Evolutionary conservation across 1,140 invertebrate species (phyloP).

Genomic region (Eulimnadia texana): DNA sequence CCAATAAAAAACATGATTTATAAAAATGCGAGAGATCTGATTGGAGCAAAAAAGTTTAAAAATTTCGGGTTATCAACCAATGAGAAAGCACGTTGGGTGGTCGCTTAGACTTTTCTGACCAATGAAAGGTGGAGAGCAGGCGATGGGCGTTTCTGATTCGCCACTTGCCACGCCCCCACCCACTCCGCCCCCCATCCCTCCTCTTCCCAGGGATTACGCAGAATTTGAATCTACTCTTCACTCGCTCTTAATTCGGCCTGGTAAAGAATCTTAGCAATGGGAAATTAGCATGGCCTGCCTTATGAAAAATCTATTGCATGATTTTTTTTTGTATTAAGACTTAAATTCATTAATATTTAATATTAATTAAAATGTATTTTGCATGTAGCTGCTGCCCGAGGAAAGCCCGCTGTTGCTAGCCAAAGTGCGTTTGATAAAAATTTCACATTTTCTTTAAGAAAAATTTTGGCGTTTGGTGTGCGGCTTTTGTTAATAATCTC

Average conservation of each 20-base stretch:
- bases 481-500: too few species aligned
- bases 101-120: neutral
- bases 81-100: neutral
- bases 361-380: neutral
- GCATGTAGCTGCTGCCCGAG: slow-evolving; percentile 6
- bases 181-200: slow-evolving; percentile 13
- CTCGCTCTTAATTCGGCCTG: neutral
- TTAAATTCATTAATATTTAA: neutral
- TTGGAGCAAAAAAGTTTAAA: too few species aligned
- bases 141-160: neutral
- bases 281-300: too few species aligned
- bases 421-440: neutral
- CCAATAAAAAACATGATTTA: neutral
- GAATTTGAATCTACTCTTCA: slow-evolving; percentile 16
- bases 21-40: too few species aligned
- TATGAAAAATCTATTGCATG: too few species aligned
- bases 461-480: neutral
- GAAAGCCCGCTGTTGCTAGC: slow-evolving; percentile 1
- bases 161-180: slow-evolving; percentile 5
- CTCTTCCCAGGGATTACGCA: slow-evolving; percentile 15
- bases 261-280: neutral
- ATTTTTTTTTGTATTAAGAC: too few species aligned
- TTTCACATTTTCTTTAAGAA: neutral
- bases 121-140: neutral
- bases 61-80: too few species aligned